phyloP scores from a whole-genome alignment of 2,113 vertebrate genomes.

The Oxygymnocypris stewartii region DNA sequence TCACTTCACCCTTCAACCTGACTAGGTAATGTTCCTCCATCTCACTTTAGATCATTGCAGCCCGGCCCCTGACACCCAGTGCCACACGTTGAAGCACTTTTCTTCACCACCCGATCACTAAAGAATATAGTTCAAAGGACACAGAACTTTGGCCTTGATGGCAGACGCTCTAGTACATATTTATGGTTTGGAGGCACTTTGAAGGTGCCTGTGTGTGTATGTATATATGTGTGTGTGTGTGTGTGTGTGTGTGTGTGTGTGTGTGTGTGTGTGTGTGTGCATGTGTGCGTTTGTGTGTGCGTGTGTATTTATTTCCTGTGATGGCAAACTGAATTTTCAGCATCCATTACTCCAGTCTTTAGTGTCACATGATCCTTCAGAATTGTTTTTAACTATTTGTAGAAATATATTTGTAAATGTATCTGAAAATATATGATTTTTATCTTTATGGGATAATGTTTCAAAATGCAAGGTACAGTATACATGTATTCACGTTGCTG shows the following conservation, averaged over 20 bases:
- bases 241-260: too few relatives aligned
- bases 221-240: too few relatives aligned
- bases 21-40: constrained; percentile 73
- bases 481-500: background rate
- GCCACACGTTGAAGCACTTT: background rate
- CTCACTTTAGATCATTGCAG: constrained; percentile 69
- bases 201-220: too few relatives aligned
- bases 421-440: background rate
- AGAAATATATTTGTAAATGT: background rate
- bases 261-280: too few relatives aligned
- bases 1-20: constrained; percentile 84
- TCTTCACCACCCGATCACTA: constrained; percentile 39
- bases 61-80: constrained; percentile 11
- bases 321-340: background rate
- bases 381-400: background rate
- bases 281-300: too few relatives aligned
- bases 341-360: background rate
- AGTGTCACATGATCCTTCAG: background rate
- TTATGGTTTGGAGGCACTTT: background rate
- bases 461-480: background rate
- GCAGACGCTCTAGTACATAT: background rate
- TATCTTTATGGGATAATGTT: background rate
- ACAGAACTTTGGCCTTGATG: background rate
- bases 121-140: background rate
- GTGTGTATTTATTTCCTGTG: too few relatives aligned